Evolutionary conservation across 2,888 invertebrate genomes (phyloP).

Genomic region (Penaeus monodon): DNA sequence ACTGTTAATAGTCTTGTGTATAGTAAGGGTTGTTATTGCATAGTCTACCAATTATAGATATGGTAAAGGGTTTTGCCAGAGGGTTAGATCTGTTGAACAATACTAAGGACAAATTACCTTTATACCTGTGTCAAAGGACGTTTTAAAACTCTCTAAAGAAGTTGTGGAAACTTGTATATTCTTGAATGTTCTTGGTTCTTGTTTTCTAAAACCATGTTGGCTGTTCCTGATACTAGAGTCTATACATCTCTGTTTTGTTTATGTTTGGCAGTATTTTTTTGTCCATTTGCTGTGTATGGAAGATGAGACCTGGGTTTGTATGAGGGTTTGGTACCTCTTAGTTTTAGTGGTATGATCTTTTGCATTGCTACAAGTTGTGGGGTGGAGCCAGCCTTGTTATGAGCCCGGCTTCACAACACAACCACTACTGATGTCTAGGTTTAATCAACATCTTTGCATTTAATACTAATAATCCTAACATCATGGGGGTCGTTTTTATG

Average conservation of each 20-base stretch:
- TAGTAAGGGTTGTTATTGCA: conserved; percentile 66
- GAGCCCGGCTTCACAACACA: conserved; percentile 55
- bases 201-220: conserved; percentile 65
- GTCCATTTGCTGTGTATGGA: conserved; percentile 64
- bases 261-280: conserved; percentile 66
- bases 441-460: conserved; percentile 62
- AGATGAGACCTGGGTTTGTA: conserved; percentile 60
- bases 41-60: conserved; percentile 66
- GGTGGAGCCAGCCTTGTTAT: conserved; percentile 53
- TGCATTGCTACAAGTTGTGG: conserved; percentile 61
- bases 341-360: conserved; percentile 64
- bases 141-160: conserved; percentile 63
- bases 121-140: conserved; percentile 64
- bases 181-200: conserved; percentile 65
- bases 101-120: conserved; percentile 64
- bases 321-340: conserved; percentile 59
- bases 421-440: conserved; percentile 59
- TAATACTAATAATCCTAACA: conserved; percentile 63
- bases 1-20: conserved; percentile 66
- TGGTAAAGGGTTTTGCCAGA: conserved; percentile 66
- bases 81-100: conserved; percentile 65
- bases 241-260: conserved; percentile 64
- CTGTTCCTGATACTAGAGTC: conserved; percentile 65
- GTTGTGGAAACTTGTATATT: conserved; percentile 65
- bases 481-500: conserved; percentile 63